Conservation (phyloP, 1,140 invertebrate genomes). For the Drosophila miranda region DNA sequence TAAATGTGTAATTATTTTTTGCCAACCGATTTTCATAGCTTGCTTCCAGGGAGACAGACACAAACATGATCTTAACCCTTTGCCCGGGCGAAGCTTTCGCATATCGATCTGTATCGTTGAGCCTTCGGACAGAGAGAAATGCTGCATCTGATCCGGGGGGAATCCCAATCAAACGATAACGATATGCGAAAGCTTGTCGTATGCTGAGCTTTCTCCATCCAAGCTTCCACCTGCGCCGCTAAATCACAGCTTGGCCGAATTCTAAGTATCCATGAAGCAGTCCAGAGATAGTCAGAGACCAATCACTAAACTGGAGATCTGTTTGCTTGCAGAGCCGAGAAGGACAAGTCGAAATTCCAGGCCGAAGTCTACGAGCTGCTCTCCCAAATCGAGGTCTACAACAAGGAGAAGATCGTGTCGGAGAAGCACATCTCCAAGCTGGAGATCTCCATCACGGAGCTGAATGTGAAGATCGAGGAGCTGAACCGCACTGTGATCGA, state of each 20-base stretch:
- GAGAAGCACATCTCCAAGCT: slow-evolving; percentile 95
- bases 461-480: slow-evolving; percentile 97
- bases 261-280: slow-evolving; percentile 56
- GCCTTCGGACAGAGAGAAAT: not conserved
- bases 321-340: slow-evolving; percentile 90
- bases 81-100: slow-evolving; percentile 39
- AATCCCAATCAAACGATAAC: not conserved
- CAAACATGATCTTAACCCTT: slow-evolving; percentile 44
- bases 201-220: slow-evolving; percentile 8
- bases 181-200: not conserved
- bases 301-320: slow-evolving; percentile 37
- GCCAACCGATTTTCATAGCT: slow-evolving; percentile 28
- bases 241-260: slow-evolving; percentile 41
- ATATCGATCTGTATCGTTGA: slow-evolving; percentile 22
- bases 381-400: slow-evolving; percentile 94
- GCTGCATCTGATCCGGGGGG: not conserved
- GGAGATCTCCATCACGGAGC: slow-evolving; percentile 93
- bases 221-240: slow-evolving; percentile 23
- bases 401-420: slow-evolving; percentile 94
- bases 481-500: slow-evolving; percentile 96
- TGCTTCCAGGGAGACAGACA: slow-evolving; percentile 55
- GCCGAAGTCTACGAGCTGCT: slow-evolving; percentile 97
- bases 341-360: slow-evolving; percentile 98
- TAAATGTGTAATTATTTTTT: too few species aligned
- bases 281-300: not conserved